phyloP scores from a whole-genome alignment of 2,888 invertebrate species.

The Chrysolina oricalcia region DNA sequence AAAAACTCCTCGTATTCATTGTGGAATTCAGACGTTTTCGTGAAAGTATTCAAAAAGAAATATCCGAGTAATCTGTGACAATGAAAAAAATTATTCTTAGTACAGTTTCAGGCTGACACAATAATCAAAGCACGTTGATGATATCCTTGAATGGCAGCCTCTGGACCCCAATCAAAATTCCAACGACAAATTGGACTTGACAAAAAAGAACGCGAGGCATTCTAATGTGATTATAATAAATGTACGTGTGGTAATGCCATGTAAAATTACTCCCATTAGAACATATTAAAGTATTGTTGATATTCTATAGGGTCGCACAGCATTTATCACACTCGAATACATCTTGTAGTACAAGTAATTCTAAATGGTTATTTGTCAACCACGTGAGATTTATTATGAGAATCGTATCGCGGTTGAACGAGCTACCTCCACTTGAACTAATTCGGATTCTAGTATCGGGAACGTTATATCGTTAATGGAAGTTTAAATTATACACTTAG shows the following conservation, averaged over 20 bases:
- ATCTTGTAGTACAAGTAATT: conserved; percentile 57
- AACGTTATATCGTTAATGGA: conserved; percentile 39
- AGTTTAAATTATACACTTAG: conserved; percentile 36
- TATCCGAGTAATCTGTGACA: no score
- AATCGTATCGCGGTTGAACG: conserved; percentile 55
- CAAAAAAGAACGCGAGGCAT: conserved; percentile 30
- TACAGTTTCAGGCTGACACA: background rate
- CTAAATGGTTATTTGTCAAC: conserved; percentile 63
- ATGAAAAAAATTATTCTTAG: background rate
- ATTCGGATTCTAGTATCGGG: conserved; percentile 39
- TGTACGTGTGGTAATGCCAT: conserved; percentile 60
- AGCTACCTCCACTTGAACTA: conserved; percentile 53
- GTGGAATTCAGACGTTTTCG: no score
- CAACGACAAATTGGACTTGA: conserved; percentile 33
- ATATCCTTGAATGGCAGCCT: conserved; percentile 15
- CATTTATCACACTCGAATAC: conserved; percentile 63
- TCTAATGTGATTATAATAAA: conserved; percentile 63
- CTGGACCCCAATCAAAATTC: conserved; percentile 28
- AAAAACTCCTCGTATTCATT: no score
- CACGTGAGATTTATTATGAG: conserved; percentile 63
- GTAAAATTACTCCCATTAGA: conserved; percentile 63
- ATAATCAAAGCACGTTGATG: conserved; percentile 4
- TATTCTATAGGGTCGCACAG: conserved; percentile 60
- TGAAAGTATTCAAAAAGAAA: no score
- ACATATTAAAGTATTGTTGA: conserved; percentile 63